These are phyloP conservation scores for Acanthopagrus latus DNA, from an alignment of 2,797 vertebrate genomes.

Conservation along the genomic window DNA sequence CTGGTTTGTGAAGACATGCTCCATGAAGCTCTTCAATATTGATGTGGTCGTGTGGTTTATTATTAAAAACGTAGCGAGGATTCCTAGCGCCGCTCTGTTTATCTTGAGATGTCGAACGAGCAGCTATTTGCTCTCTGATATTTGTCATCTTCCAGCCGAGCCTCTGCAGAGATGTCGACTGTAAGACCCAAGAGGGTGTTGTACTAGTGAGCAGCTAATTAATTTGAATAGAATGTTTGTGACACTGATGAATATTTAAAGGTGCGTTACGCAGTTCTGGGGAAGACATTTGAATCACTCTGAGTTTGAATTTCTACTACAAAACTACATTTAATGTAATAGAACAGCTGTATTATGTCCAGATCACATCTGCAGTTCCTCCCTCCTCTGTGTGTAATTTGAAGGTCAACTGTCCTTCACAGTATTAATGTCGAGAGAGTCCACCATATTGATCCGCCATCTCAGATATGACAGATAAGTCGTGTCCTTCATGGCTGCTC, in stretches of 20 bases:
- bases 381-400: background rate
- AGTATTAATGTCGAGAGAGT: conserved; percentile 4
- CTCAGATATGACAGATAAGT: conserved; percentile 22
- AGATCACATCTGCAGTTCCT: background rate
- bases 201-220: background rate
- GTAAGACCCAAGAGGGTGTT: conserved; percentile 14
- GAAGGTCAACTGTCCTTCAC: conserved; percentile 50
- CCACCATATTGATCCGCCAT: conserved; percentile 44
- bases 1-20: conserved; percentile 38
- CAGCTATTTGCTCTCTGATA: conserved; percentile 8
- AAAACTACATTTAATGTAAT: background rate
- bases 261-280: too few relatives aligned
- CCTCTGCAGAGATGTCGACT: conserved; percentile 17
- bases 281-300: too few relatives aligned
- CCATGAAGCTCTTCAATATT: conserved; percentile 45
- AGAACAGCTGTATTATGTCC: background rate
- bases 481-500: conserved; percentile 20
- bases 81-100: conserved; percentile 3
- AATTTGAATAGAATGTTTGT: background rate
- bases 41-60: conserved; percentile 58
- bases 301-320: too few relatives aligned
- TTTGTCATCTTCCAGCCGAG: conserved; percentile 16
- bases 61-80: conserved; percentile 50
- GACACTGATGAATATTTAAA: conserved; percentile 11
- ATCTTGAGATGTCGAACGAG: conserved; percentile 32